These are phyloP conservation scores for Spilogale gracilis DNA, from an alignment of 2,113 vertebrate genomes.

Conservation along the genomic window DNA sequence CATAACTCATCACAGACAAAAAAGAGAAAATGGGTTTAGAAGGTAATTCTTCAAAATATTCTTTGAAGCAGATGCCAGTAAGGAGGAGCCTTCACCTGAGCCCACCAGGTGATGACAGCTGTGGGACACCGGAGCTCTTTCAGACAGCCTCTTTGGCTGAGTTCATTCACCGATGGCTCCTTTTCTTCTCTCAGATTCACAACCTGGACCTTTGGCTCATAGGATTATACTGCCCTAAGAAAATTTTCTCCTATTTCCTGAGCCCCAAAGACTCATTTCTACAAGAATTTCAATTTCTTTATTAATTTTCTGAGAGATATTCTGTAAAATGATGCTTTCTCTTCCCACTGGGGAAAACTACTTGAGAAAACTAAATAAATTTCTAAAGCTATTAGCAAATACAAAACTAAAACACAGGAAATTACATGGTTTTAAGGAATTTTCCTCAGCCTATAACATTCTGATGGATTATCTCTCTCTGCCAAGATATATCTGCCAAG, in stretches of 20 bases:
- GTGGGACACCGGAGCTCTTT: neutral
- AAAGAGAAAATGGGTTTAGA: neutral
- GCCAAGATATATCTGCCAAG: neutral
- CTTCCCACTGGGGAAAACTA: neutral
- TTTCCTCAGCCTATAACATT: neutral
- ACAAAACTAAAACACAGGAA: conserved; percentile 27
- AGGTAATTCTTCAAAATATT: neutral
- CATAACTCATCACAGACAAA: neutral
- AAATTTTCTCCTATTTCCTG: neutral
- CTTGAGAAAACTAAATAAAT: conserved; percentile 9
- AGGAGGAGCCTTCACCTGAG: neutral
- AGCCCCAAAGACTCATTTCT: neutral
- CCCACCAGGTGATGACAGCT: too few species aligned
- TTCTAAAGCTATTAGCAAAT: conserved; percentile 41
- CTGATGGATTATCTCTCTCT: neutral
- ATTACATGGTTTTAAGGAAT: conserved; percentile 7
- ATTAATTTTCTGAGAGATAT: conserved; percentile 16
- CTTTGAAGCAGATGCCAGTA: neutral
- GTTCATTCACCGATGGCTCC: too few species aligned
- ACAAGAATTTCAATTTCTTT: neutral
- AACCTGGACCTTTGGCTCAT: neutral
- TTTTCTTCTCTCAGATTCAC: neutral
- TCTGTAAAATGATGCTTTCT: neutral
- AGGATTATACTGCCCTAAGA: neutral
- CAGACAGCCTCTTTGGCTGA: neutral